Percentiles rank a stretch among this genome's conserved stretches.
These are phyloP conservation scores for Isoperla grammatica DNA, from an alignment of 2,888 invertebrate species.

Conservation along the genomic window DNA sequence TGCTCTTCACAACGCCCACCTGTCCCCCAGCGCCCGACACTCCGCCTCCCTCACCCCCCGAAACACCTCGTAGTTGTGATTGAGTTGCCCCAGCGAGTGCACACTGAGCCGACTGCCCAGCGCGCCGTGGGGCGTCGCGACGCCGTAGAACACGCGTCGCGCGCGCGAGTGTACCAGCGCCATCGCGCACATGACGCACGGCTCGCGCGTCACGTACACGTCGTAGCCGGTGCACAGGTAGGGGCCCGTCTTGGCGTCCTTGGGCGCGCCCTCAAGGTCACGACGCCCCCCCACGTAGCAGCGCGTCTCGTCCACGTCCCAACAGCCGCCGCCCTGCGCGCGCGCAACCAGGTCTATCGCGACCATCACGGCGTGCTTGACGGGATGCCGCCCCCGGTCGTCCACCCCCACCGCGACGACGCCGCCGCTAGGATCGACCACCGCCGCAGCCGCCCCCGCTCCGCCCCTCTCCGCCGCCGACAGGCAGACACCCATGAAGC, in stretches of 20 bases:
- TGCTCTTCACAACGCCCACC: background rate
- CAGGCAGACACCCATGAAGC: conserved; percentile 55
- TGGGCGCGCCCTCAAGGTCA: conserved; percentile 24
- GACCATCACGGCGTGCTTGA: conserved; percentile 80
- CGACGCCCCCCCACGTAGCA: conserved; percentile 19
- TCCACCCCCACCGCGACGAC: conserved; percentile 63
- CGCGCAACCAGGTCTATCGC: conserved; percentile 80
- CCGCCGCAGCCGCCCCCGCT: conserved; percentile 43
- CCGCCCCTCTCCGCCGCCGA: conserved; percentile 43
- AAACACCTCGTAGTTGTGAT: conserved; percentile 91
- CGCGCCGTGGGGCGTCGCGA: conserved; percentile 56
- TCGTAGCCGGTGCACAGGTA: conserved; percentile 87
- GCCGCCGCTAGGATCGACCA: conserved; percentile 65
- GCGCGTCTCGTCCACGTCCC: conserved; percentile 39
- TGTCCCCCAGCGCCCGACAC: conserved; percentile 36
- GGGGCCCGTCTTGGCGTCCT: conserved; percentile 10
- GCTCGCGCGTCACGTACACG: conserved; percentile 75
- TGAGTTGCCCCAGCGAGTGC: conserved; percentile 71
- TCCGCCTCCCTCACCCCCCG: conserved; percentile 51
- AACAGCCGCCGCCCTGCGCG: conserved; percentile 74
- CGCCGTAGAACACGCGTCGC: conserved; percentile 71
- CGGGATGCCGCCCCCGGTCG: conserved; percentile 53
- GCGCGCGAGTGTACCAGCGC: conserved; percentile 87
- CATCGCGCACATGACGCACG: conserved; percentile 95
- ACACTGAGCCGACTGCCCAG: conserved; percentile 66